phyloP scores from a whole-genome alignment of 2,797 vertebrate genomes.

The Myotis findleyi region DNA sequence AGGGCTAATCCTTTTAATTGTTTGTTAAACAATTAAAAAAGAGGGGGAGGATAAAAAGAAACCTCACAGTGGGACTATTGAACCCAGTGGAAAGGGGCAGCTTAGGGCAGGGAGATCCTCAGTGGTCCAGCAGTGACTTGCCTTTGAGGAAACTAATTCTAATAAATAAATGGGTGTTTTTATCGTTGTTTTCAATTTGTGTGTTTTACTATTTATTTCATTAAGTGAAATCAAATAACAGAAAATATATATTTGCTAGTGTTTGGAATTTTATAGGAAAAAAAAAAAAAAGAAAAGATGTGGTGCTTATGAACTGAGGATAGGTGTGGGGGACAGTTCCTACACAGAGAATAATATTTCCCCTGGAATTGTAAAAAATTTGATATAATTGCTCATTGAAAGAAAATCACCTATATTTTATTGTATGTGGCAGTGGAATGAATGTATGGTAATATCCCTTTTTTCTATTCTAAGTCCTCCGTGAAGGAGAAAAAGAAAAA shows the following conservation, averaged over 20 bases:
- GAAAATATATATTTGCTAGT: not conserved
- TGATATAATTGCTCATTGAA: constrained; percentile 62
- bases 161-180: not conserved
- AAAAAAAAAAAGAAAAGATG: constrained; percentile 30
- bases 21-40: not conserved
- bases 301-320: constrained; percentile 52
- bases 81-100: not conserved
- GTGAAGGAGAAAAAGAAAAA: constrained; percentile 70
- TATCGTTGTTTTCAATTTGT: not conserved
- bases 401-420: constrained; percentile 72
- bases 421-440: constrained; percentile 25
- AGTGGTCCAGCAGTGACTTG: not conserved
- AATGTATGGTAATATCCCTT: constrained; percentile 48
- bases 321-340: constrained; percentile 16
- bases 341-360: constrained; percentile 30
- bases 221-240: constrained; percentile 5
- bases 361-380: constrained; percentile 68
- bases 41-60: not conserved
- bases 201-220: not conserved
- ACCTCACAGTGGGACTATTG: not conserved
- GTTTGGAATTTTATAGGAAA: constrained; percentile 20
- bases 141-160: not conserved
- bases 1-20: not conserved
- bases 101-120: rapidly evolving
- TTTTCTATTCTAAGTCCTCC: constrained; percentile 76